These are phyloP conservation scores for Geodia barretti DNA, from an alignment of 37 sponge, comb jelly and placozoan genomes.

Conservation along the genomic window DNA sequence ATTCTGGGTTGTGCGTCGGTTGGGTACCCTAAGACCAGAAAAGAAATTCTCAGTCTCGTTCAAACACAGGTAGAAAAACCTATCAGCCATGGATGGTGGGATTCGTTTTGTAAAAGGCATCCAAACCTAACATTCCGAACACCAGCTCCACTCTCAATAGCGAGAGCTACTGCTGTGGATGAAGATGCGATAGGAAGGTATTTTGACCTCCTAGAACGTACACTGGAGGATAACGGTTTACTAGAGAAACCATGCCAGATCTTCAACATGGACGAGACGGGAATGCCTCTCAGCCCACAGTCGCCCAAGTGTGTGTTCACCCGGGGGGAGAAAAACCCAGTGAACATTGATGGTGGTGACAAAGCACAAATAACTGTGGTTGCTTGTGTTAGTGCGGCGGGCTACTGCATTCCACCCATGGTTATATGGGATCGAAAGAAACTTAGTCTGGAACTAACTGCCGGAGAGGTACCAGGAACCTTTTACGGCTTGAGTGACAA, in stretches of 20 bases:
- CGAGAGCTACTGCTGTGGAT: conserved; percentile 39
- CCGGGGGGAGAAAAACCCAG: conserved; percentile 21
- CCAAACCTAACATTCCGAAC: conserved; percentile 22
- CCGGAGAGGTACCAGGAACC: conserved; percentile 18
- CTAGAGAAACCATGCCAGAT: conserved; percentile 34
- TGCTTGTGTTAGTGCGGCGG: conserved; percentile 44
- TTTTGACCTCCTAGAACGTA: conserved; percentile 33
- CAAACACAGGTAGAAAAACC: background rate
- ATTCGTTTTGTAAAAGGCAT: conserved; percentile 36
- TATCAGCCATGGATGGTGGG: conserved; percentile 39
- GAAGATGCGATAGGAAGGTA: conserved; percentile 35
- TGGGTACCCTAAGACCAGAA: conserved; percentile 15
- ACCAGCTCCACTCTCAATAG: conserved; percentile 32
- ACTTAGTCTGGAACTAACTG: background rate
- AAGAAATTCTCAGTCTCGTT: conserved; percentile 14
- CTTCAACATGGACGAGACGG: conserved; percentile 58
- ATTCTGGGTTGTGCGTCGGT: no score
- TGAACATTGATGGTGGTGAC: background rate
- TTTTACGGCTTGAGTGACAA: conserved; percentile 9
- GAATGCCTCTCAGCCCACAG: conserved; percentile 45
- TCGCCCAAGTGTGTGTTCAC: conserved; percentile 11
- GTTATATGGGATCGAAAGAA: conserved; percentile 15
- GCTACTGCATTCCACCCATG: conserved; percentile 39
- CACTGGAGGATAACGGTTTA: conserved; percentile 37
- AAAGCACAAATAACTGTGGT: conserved; percentile 42